phyloP scores from a whole-genome alignment of 2,888 invertebrate genomes.

The Sipha maydis region DNA sequence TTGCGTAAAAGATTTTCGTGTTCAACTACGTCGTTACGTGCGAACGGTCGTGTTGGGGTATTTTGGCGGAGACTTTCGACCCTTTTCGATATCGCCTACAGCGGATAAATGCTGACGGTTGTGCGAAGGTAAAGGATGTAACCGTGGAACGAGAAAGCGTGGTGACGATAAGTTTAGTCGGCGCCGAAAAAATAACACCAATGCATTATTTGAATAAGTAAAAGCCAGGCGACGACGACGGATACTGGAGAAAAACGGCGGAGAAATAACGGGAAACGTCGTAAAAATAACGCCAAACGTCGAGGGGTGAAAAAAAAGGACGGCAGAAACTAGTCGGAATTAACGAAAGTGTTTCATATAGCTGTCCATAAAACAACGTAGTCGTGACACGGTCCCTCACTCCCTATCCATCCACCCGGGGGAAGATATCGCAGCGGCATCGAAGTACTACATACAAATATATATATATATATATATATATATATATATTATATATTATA shows the following conservation, averaged over 20 bases:
- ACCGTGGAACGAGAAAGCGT: not conserved
- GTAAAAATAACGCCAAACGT: slow-evolving; percentile 29
- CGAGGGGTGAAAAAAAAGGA: not conserved
- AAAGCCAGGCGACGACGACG: not conserved
- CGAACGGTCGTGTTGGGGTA: no score
- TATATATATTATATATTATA: no score
- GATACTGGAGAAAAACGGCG: not conserved
- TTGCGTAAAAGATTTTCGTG: no score
- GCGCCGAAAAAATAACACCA: not conserved
- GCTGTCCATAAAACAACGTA: slow-evolving; percentile 60
- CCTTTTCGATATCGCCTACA: no score
- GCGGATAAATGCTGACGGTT: no score
- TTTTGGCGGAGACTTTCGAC: no score
- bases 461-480: no score
- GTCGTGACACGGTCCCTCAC: slow-evolving; percentile 36
- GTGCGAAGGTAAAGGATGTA: no score
- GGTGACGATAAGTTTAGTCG: not conserved
- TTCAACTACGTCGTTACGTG: no score
- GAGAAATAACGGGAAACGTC: not conserved
- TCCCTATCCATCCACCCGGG: not conserved
- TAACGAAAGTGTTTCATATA: slow-evolving; percentile 60
- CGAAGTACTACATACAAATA: not conserved
- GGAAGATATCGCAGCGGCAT: slow-evolving; percentile 12
- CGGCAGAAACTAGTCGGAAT: slow-evolving; percentile 36
- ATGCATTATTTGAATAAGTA: slow-evolving; percentile 48